These are phyloP conservation scores for Ceuthmochares aereus DNA, from an alignment of 2,113 vertebrate genomes.

Conservation along the genomic window DNA sequence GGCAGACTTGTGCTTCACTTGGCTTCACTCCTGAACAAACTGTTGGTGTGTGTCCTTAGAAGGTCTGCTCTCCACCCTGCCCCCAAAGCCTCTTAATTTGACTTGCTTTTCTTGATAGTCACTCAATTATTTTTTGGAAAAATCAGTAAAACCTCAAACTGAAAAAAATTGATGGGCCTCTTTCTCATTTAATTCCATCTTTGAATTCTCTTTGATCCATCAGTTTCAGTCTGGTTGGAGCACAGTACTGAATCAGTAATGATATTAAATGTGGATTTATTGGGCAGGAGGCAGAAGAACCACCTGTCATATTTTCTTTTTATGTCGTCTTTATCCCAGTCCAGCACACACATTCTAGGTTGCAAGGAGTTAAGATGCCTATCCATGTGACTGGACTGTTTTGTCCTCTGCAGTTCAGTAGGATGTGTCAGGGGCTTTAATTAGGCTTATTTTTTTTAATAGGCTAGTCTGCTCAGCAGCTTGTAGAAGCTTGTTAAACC, in stretches of 20 bases:
- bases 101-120: neutral
- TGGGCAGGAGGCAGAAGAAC: neutral
- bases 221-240: neutral
- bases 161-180: neutral
- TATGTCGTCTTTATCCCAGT: neutral
- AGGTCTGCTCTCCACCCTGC: conserved; percentile 37
- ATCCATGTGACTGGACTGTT: neutral
- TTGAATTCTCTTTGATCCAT: neutral
- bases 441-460: neutral
- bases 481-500: conserved; percentile 17
- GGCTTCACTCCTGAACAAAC: conserved; percentile 68
- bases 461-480: neutral
- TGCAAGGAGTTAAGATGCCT: neutral
- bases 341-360: neutral
- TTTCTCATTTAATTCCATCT: neutral
- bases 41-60: conserved; percentile 65
- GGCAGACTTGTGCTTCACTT: conserved; percentile 61
- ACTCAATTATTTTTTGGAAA: conserved; percentile 23
- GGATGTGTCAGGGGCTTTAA: conserved; percentile 19
- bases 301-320: neutral
- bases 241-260: neutral
- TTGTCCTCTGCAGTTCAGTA: neutral
- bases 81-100: conserved; percentile 35
- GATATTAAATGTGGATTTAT: neutral
- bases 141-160: conserved; percentile 8